Evolutionary conservation across 2,113 vertebrate species (phyloP).

Genomic region (Thunnus thynnus): DNA sequence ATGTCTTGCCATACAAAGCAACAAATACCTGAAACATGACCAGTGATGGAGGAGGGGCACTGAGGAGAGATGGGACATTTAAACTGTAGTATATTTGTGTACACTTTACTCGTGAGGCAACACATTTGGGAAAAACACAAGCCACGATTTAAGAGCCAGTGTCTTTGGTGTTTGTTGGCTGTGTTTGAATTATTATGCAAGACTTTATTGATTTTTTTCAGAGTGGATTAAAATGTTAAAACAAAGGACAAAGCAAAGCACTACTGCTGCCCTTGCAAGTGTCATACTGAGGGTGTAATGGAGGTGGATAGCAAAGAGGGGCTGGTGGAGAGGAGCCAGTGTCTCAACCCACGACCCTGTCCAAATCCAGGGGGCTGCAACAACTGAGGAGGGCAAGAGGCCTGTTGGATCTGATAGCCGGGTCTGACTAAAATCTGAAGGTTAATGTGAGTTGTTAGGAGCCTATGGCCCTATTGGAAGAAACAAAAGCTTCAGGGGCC

Average conservation of each 20-base stretch:
- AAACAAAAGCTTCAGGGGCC: background rate
- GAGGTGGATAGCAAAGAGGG: constrained; percentile 17
- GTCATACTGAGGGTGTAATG: background rate
- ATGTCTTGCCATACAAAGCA: constrained; percentile 71
- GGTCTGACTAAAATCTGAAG: constrained; percentile 51
- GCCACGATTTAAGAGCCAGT: background rate
- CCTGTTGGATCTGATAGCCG: constrained; percentile 20
- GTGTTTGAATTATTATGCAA: background rate
- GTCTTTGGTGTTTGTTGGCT: background rate
- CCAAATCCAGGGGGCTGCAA: constrained; percentile 28
- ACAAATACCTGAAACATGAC: constrained; percentile 67
- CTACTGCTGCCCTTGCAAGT: constrained; percentile 22
- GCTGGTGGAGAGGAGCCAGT: constrained; percentile 9
- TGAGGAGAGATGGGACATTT: constrained; percentile 36
- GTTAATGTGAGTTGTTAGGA: constrained; percentile 60
- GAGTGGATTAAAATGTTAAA: constrained; percentile 37
- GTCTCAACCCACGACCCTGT: constrained; percentile 21
- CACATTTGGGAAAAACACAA: constrained; percentile 4
- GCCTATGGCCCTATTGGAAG: constrained; percentile 34
- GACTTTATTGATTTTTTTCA: background rate
- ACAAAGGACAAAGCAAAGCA: constrained; percentile 16
- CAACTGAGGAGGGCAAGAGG: constrained; percentile 42
- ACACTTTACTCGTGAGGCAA: constrained; percentile 26
- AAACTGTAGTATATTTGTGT: constrained; percentile 30
- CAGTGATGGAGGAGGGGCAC: constrained; percentile 9